Base-by-base conservation (phyloP, 2,113 vertebrate genomes). In the Trematocara unimaculatum region DNA sequence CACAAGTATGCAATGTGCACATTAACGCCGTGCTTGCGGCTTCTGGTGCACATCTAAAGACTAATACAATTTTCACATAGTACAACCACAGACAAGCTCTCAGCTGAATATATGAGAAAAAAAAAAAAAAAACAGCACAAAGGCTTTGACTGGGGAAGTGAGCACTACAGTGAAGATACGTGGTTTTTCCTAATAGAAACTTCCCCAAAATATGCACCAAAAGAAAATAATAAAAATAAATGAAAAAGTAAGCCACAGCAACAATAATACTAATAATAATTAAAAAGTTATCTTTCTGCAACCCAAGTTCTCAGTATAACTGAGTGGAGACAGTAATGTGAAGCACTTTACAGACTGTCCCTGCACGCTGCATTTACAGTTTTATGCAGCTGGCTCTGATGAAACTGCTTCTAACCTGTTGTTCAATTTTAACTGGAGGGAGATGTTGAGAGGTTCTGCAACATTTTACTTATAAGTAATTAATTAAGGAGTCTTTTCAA, bases 1-100 rank as follows among this genome's bases (percentile, higher is more conserved):
- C 14, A 45, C 67, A 60, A 33, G 2, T 60, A 74, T 45, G n/a
- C 23, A 23, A 62, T 4, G 17, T 35, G 29, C 58, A 70, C 2
- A 13, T 9, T 26, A 23, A 40, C 3, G 0, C 4, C 2, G 4
- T 70, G 2, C 23, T 72, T 23, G 42, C 0, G 1, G 1, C 8
- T 45, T 45, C 40, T 26, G 14, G 67, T 45, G 20, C 20, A 45
- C 38, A 26, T 72, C 67, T 42, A 72, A 47, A 7, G 67, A 74
- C 40, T 26, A 45, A 45, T 45, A n/a, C 17, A 62, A 62, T 12
- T n/a, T 35, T 62, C 58, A 35, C 31, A 11, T 62, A n/a, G n/a
- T 62, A 62, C 9, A 35, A 29, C 40, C 14, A 29, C 3, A 26
- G 67, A 47, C 23, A 45, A 72, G 7, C 67, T 29, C 67, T 2